A percentile compares a stretch with the other conserved stretches of the same genome.
phyloP scores from a whole-genome alignment of 2,888 invertebrate genomes.

The Cheilosia vernalis region DNA sequence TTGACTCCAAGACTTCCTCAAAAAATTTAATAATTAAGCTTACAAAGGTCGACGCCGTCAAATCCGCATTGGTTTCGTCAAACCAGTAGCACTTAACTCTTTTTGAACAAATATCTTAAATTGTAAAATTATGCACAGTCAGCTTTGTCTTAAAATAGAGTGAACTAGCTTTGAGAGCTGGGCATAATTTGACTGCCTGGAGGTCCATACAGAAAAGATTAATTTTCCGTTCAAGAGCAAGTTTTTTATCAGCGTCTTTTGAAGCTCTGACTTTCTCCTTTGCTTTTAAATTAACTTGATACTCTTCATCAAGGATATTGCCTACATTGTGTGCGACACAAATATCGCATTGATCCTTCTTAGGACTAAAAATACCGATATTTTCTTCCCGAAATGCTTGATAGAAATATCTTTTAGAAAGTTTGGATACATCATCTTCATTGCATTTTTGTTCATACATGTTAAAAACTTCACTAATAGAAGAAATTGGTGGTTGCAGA shows the following conservation, averaged over 20 bases:
- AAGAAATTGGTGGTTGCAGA: background rate
- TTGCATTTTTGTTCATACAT: too few species aligned
- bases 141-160: slow-evolving; percentile 5
- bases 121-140: background rate
- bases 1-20: too few species aligned
- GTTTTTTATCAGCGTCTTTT: slow-evolving; percentile 10
- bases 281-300: background rate
- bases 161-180: slow-evolving; percentile 3
- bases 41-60: too few species aligned
- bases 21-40: too few species aligned
- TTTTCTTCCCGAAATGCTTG: slow-evolving; percentile 6
- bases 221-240: slow-evolving; percentile 3
- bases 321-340: slow-evolving; percentile 8
- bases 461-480: too few species aligned
- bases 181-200: background rate
- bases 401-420: too few species aligned
- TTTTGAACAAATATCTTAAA: too few species aligned
- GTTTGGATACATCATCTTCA: too few species aligned
- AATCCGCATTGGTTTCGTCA: too few species aligned
- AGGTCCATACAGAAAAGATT: background rate
- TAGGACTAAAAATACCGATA: slow-evolving; percentile 7
- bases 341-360: slow-evolving; percentile 12
- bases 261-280: slow-evolving; percentile 2
- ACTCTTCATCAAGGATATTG: slow-evolving; percentile 1
- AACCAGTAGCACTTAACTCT: too few species aligned